phyloP scores from a whole-genome alignment of 2,888 invertebrate species.

The Nomada hirtipes region DNA sequence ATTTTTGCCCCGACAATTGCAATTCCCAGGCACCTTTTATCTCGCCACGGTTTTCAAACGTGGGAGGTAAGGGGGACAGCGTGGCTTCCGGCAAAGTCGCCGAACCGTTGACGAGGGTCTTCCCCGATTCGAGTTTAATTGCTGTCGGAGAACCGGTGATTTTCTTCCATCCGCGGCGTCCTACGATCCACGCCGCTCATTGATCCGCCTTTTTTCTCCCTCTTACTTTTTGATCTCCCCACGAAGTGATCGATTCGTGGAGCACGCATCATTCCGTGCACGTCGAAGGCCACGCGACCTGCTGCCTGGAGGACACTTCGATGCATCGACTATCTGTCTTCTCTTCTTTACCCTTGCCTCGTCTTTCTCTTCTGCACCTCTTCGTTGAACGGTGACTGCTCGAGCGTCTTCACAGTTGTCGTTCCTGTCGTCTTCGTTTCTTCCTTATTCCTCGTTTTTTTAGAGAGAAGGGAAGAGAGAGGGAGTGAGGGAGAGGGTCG shows the following conservation, averaged over 20 bases:
- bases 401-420: conserved; percentile 15
- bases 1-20: no score
- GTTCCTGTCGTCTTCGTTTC: conserved; percentile 22
- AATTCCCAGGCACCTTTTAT: no score
- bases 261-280: conserved; percentile 74
- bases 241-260: conserved; percentile 54
- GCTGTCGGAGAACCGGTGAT: conserved; percentile 65
- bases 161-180: conserved; percentile 59
- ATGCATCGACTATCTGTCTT: conserved; percentile 34
- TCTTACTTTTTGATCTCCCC: conserved; percentile 52
- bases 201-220: conserved; percentile 60
- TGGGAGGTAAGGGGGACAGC: conserved; percentile 18
- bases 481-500: no score
- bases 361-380: not conserved
- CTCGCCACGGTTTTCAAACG: not conserved
- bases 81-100: conserved; percentile 63
- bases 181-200: conserved; percentile 49
- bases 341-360: conserved; percentile 15
- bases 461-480: not conserved
- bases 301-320: conserved; percentile 72
- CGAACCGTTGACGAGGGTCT: conserved; percentile 59
- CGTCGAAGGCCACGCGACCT: conserved; percentile 80
- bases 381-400: not conserved
- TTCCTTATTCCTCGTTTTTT: conserved; percentile 31
- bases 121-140: conserved; percentile 64